phyloP scores from a whole-genome alignment of 1,140 invertebrate genomes.

The Magallana ariakensis region DNA sequence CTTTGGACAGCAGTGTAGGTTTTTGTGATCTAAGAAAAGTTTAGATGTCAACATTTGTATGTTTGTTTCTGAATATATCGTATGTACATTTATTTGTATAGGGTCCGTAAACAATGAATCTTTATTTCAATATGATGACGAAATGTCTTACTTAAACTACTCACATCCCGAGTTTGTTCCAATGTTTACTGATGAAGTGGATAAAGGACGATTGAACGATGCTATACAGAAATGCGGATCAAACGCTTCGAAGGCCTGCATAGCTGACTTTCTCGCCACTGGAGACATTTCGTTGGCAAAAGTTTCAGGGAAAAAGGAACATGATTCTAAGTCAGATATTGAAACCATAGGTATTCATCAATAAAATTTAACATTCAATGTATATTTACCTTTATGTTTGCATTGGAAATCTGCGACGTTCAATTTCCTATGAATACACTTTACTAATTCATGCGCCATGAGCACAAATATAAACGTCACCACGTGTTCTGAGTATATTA shows the following conservation, averaged over 20 bases:
- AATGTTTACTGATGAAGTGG: conserved; percentile 47
- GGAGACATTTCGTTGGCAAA: conserved; percentile 33
- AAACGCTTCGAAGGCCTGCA: conserved; percentile 36
- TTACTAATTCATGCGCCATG: too few species aligned
- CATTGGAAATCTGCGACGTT: too few species aligned
- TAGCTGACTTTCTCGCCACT: conserved; percentile 53
- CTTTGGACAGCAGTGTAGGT: conserved; percentile 52
- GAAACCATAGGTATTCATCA: not conserved
- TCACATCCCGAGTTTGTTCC: conserved; percentile 46
- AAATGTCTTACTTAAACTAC: conserved; percentile 21
- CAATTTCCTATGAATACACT: too few species aligned
- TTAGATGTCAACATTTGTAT: too few species aligned
- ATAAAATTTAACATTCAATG: too few species aligned
- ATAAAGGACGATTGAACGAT: not conserved
- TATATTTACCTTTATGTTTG: too few species aligned
- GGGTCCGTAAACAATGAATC: conserved; percentile 14
- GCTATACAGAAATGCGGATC: conserved; percentile 41
- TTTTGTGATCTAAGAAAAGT: not conserved
- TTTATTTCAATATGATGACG: conserved; percentile 40
- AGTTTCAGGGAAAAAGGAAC: conserved; percentile 22
- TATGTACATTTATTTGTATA: not conserved
- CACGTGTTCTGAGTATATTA: too few species aligned
- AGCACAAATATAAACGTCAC: too few species aligned
- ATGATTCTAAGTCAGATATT: not conserved
- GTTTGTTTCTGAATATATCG: not conserved